These are phyloP conservation scores for Channa argus DNA, from an alignment of 2,113 vertebrate species.

Conservation along the genomic window DNA sequence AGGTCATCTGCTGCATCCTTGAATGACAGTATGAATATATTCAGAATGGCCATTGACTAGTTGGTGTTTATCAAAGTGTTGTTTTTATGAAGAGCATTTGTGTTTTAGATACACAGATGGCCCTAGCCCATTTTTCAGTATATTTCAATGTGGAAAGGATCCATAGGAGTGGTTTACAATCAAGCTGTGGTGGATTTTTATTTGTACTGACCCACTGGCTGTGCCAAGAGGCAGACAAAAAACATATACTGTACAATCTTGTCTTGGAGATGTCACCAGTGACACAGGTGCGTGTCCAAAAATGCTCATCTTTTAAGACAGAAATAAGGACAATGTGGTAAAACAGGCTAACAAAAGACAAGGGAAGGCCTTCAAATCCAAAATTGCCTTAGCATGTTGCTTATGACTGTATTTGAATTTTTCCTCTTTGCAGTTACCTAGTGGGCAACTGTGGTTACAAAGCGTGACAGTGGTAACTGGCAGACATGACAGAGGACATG, in stretches of 20 bases:
- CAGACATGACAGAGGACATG: constrained; percentile 38
- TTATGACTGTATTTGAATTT: constrained; percentile 61
- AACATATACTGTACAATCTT: constrained; percentile 19
- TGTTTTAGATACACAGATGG: not conserved
- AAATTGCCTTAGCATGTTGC: constrained; percentile 68
- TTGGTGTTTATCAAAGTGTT: constrained; percentile 28
- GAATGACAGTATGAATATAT: constrained; percentile 24
- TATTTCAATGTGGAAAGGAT: too few relatives aligned
- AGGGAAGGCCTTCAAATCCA: constrained; percentile 20
- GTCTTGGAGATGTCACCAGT: constrained; percentile 27
- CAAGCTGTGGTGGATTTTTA: constrained; percentile 12
- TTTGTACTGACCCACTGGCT: constrained; percentile 45
- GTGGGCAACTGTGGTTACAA: constrained; percentile 6
- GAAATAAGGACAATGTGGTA: constrained; percentile 30
- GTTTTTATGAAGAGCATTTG: constrained; percentile 22
- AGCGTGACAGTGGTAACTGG: not conserved
- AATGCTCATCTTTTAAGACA: constrained; percentile 32
- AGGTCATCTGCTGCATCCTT: constrained; percentile 13
- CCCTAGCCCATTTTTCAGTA: too few relatives aligned
- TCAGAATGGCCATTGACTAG: constrained; percentile 1
- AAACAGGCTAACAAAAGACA: constrained; percentile 40
- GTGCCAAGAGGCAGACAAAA: constrained; percentile 11
- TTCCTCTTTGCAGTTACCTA: constrained; percentile 24
- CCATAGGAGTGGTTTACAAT: too few relatives aligned
- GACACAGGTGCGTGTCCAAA: constrained; percentile 45